Evolutionary conservation across 2,888 invertebrate species (phyloP), one percentile per base, ranked within the genome.

Genomic region (Schizaphis graminum): DNA sequence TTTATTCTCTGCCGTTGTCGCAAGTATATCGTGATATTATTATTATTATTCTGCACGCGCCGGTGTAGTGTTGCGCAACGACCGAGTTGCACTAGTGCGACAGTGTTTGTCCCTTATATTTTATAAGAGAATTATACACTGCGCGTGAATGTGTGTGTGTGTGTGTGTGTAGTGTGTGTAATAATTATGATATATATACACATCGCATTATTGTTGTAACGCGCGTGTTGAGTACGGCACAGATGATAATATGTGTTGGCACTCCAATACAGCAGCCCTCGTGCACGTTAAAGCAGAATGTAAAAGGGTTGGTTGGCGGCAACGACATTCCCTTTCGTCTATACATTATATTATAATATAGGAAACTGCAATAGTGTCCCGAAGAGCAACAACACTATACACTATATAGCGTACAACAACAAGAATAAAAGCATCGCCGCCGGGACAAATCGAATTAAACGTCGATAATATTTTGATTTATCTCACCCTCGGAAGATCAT

Each of bases 391-490:
- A 10, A 28, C 47, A 1, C 28, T 5, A 5, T 21, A 53, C 53
- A 16, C 0, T 53, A 53, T 21, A 53, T 21, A 16, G 53, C 21
- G 4, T 53, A 21, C 28, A 13, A 56, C 21, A 28, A 35, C 44
- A 44, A 61, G 44, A n/a, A 41, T 44, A 56, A 91, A 47, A 91
- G 91, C 91, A 41, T 84, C 47, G 90, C 61, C 91, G 91, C 28
- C 41, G 91, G 91, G 56, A 44, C 61, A 56, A 84, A 91, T 91
- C 91, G 53, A 85, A 56, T 84, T 21, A 77, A 84, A 87, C 49
- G 49, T 92, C 92, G 92, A 57, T 92, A 92, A 44, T 16, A 53
- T 56, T 93, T 47, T 93, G 93, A 93, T 93, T 93, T 93, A 93
- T 89, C 49, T 89, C 53, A 89, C 77, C 77, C 44, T 67, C 67